Evolutionary conservation across 2,113 vertebrate species (phyloP), one percentile per base, ranked within the genome.

Genomic region (Chionomys nivalis): DNA sequence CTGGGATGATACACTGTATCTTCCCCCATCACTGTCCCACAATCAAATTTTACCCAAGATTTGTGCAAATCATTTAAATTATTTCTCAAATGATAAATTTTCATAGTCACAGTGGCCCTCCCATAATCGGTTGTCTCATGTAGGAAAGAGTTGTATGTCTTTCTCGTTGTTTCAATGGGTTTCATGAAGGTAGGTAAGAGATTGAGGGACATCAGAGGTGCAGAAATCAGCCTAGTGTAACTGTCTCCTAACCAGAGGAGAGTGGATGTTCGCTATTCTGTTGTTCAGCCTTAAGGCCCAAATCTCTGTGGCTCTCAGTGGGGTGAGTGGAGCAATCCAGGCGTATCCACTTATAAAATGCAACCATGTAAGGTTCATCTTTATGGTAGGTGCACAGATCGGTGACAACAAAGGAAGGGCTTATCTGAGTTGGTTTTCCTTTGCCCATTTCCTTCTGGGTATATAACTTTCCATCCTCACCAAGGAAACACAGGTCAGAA

Each of bases 81-180:
- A 58, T 65, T 75, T 94, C 78, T 90, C 76, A 93, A 65, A 52
- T 91, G 33, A 90, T 26, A 63, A 77, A 89, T 87, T 95, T 86
- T n/a, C 44, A 13, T 14, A 36, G 58, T 77, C n/a, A 6, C 42
- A n/a, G 79, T 28, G 44, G 47, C 33, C 33, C 65, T 73, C 31
- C 52, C 17, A 3, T 61, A 52, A 73, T 44, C 26, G 65, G 61
- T 33, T 63, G 39, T 58, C 58, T 72, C 24, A 0, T 13, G 39
- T 73, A 61, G 42, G 89, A 47, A n/a, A 70, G 70, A 68, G 31
- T 77, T 83, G 2, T 33, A 3, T 39, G 1, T 93, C 33, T 82
- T 77, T 21, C 2, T 94, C 39, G 3, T 63, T 65, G 92, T 75
- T 19, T 11, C 19, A 11, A n/a, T 52, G 23, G 42, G 77, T 81